A percentile compares a stretch with the other conserved stretches of the same genome.
These are phyloP conservation scores for Chloroceryle aenea DNA, from an alignment of 2,113 vertebrate genomes.

Conservation along the genomic window DNA sequence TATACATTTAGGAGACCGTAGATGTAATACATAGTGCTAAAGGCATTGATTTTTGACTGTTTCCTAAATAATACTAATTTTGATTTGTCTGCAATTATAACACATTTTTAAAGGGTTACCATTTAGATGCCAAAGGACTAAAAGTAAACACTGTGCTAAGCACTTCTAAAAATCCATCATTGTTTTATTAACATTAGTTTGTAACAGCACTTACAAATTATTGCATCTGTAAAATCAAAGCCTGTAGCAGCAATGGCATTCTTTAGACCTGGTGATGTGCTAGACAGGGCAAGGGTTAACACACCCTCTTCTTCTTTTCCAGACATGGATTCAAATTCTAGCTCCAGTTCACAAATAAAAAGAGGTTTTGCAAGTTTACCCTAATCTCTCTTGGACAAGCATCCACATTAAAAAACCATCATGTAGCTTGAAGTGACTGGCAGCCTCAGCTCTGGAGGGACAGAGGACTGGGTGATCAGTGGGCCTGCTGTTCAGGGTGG, in stretches of 20 bases:
- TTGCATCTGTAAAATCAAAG: not conserved
- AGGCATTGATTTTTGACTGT: not conserved
- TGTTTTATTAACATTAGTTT: not conserved
- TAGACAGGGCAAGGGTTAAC: not conserved
- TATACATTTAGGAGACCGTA: not conserved
- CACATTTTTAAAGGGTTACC: not conserved
- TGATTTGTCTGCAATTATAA: not conserved
- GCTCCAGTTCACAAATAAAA: not conserved
- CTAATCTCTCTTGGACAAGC: not conserved
- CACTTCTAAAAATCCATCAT: not conserved
- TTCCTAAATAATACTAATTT: slow-evolving; percentile 28
- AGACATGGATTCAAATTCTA: not conserved
- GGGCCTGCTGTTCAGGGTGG: not conserved
- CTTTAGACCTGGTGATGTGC: not conserved
- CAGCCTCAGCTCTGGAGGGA: not conserved
- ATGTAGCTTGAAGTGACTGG: not conserved
- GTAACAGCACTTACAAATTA: not conserved
- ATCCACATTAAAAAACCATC: not conserved
- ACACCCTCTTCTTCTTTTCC: not conserved
- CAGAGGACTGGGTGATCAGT: not conserved
- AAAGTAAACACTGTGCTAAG: not conserved
- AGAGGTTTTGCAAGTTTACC: not conserved
- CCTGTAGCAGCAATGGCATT: not conserved
- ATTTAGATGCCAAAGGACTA: not conserved
- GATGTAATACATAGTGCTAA: not conserved